Evolutionary conservation across 2,797 vertebrate species (phyloP).

Genomic region (Syncerus caffer): DNA sequence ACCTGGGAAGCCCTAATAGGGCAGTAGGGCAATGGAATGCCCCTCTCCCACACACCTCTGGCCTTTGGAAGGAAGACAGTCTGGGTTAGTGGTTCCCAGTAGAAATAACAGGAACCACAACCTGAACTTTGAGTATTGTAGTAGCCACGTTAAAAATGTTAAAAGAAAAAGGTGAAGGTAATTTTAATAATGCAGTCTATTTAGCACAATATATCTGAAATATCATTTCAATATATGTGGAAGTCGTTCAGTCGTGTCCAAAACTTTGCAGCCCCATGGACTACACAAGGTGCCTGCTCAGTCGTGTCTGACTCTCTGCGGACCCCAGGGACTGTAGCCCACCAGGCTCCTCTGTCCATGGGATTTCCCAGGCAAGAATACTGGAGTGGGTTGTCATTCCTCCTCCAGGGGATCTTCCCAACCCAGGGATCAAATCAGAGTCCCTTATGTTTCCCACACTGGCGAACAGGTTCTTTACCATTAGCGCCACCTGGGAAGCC

Average conservation of each 20-base stretch:
- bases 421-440: no score
- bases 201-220: background rate
- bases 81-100: background rate
- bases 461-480: no score
- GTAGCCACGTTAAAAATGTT: background rate
- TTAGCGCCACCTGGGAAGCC: background rate
- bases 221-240: background rate
- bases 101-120: background rate
- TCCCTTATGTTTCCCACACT: no score
- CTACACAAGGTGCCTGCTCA: no score
- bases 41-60: accelerated
- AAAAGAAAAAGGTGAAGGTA: background rate
- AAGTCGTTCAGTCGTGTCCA: background rate
- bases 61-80: background rate
- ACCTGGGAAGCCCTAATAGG: background rate
- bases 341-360: background rate
- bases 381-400: background rate
- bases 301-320: no score
- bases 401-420: background rate
- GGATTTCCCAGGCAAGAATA: background rate
- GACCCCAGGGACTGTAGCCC: no score
- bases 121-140: background rate
- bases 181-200: background rate
- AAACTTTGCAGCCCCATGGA: background rate
- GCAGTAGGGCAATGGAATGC: accelerated